Percentiles rank a stretch among this genome's conserved stretches.
Conservation (phyloP, 2,888 invertebrate genomes). For the Tyria jacobaeae region DNA sequence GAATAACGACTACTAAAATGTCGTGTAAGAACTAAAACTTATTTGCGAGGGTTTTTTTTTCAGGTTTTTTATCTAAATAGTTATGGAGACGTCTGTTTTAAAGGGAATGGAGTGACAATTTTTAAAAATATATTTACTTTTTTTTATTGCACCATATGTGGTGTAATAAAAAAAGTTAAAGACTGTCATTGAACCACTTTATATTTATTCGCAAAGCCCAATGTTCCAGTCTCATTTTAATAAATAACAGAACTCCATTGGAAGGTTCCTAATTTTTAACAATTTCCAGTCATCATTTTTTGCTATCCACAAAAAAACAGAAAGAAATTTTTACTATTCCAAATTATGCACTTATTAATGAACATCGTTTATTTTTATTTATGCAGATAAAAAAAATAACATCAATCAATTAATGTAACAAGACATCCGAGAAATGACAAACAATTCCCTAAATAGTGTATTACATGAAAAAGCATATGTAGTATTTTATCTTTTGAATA, state of each 20-base stretch:
- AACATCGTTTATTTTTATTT: neutral
- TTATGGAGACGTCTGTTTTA: conserved; percentile 3
- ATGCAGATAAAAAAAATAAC: conserved; percentile 4
- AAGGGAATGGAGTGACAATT: neutral
- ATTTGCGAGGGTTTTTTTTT: conserved; percentile 16
- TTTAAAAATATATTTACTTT: conserved; percentile 8
- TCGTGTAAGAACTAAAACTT: conserved; percentile 18
- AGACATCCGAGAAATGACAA: conserved; percentile 49
- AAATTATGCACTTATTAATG: neutral
- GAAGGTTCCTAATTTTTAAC: too few species aligned
- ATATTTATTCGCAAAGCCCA: too few species aligned
- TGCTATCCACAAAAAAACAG: too few species aligned
- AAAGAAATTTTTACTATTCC: neutral
- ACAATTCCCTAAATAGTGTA: conserved; percentile 31
- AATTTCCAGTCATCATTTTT: too few species aligned
- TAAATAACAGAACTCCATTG: too few species aligned
- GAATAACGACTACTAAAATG: conserved; percentile 43
- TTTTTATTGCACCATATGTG: neutral
- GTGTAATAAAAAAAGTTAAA: too few species aligned
- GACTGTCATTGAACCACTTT: too few species aligned
- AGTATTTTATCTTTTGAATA: conserved; percentile 64
- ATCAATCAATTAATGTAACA: conserved; percentile 51
- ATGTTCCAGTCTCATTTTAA: too few species aligned
- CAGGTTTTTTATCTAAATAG: conserved; percentile 3
- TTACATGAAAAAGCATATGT: conserved; percentile 71